Evolutionary conservation across 2,888 invertebrate genomes (phyloP).

Genomic region (Thecophora atra): DNA sequence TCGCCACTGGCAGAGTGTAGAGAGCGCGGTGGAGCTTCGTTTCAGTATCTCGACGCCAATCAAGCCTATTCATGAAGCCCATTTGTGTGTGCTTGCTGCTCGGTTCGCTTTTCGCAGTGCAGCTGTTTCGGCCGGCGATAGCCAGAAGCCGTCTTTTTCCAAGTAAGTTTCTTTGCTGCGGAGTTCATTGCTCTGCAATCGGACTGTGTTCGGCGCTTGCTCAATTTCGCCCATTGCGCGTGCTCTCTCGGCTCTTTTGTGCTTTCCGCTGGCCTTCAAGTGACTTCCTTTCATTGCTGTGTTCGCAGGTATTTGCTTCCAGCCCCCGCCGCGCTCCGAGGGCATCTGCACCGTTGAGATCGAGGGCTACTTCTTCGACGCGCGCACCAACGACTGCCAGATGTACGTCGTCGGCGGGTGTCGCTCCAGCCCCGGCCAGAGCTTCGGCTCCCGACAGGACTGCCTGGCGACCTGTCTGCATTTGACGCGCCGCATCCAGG

Average conservation of each 20-base stretch:
- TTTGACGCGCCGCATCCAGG: constrained; percentile 54
- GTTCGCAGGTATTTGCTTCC: constrained; percentile 55
- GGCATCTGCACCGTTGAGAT: constrained; percentile 62
- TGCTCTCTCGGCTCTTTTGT: too few relatives aligned
- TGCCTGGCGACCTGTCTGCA: constrained; percentile 59
- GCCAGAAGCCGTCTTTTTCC: constrained; percentile 47
- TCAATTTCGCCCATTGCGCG: background rate
- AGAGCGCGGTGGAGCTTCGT: background rate
- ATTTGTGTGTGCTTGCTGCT: background rate
- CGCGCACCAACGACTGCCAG: constrained; percentile 54
- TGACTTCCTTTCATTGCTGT: constrained; percentile 19
- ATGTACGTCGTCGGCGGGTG: constrained; percentile 59
- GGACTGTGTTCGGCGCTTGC: background rate
- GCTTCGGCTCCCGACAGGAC: constrained; percentile 59
- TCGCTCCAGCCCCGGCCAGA: constrained; percentile 58
- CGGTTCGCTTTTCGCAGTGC: constrained; percentile 12
- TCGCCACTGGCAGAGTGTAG: constrained; percentile 14
- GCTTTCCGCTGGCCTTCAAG: too few relatives aligned
- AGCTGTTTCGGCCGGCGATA: constrained; percentile 26
- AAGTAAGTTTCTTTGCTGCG: constrained; percentile 44
- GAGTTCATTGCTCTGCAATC: constrained; percentile 15
- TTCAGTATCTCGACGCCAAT: background rate
- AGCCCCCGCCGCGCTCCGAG: constrained; percentile 58
- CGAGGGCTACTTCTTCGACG: constrained; percentile 61
- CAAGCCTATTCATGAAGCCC: constrained; percentile 12